Evolutionary conservation across 1,140 invertebrate species (phyloP), one percentile per base, ranked within the genome.

Genomic region (Calephelis virginiensis): DNA sequence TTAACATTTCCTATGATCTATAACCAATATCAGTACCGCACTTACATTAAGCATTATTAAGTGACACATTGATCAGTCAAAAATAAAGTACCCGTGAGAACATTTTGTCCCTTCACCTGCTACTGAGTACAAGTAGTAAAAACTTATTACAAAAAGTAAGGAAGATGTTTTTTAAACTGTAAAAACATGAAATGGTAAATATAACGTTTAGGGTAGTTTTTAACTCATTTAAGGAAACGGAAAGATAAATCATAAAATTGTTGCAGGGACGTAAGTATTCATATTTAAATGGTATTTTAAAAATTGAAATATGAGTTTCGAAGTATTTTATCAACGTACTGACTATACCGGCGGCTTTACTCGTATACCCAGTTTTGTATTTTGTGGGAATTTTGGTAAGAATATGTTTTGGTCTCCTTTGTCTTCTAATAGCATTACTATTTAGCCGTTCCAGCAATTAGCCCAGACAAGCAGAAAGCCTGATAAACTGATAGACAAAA

Each of bases 21-120:
- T 53, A 53, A 53, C 50, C 14, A 63, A 12, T 37, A 47, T 63
- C 14, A 12, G 61, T 63, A 48, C 43, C 45, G 14, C 43, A 63
- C 47, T 63, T 47, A 48, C 47, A 13, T 10, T 47, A n/a, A 63
- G 45, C 10, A 63, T 63, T 63, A 37, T 28, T 14, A n/a, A 38
- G 11, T 50, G 50, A 40, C 48, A 64, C 63, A 50, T 64, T 53
- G 40, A 50, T 14, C 11, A 62, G 45, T 63, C 13, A 17, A 63
- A 63, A 63, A 17, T 62, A 70, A 43, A 62, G 63, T 73, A 76
- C 73, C 71, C 76, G 76, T 78, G 76, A 76, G 74, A 76, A 78
- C 68, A 64, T 65, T 48, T 60, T 63, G 64, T 75, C 72, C 71
- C 64, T 78, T 64, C 85, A 85, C 83, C 85, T 85, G 82, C 82